phyloP scores from a whole-genome alignment of 2,797 vertebrate species.

The Lithobates pipiens region DNA sequence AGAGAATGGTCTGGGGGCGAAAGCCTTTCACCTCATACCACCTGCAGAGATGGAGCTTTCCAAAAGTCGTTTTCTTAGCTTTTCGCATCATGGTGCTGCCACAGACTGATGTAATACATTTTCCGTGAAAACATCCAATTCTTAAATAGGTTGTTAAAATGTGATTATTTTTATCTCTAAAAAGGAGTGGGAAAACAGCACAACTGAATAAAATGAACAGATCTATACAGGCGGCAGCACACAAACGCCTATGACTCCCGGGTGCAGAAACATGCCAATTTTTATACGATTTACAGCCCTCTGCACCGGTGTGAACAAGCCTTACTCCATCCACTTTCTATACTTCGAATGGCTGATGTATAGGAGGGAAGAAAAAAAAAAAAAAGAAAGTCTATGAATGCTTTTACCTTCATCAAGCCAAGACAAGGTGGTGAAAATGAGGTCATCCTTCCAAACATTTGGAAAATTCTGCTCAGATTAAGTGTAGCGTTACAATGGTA shows the following conservation, averaged over 20 bases:
- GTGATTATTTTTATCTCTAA: too few species aligned
- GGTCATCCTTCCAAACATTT: constrained; percentile 9
- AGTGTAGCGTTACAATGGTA: constrained; percentile 3
- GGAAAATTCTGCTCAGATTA: constrained; percentile 18
- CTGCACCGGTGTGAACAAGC: too few species aligned
- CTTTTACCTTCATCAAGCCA: not conserved
- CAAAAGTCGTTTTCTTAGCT: too few species aligned
- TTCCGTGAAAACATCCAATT: not conserved
- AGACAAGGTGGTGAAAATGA: constrained; percentile 44
- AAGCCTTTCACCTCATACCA: too few species aligned
- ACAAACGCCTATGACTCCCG: too few species aligned
- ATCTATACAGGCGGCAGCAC: too few species aligned
- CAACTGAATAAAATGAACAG: too few species aligned
- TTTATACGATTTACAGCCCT: too few species aligned
- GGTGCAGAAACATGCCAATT: too few species aligned
- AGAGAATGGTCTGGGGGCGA: too few species aligned
- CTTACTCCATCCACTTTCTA: not conserved
- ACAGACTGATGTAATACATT: not conserved
- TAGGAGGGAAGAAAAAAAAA: not conserved
- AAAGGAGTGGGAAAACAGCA: not conserved
- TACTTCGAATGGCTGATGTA: not conserved
- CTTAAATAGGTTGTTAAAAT: not conserved
- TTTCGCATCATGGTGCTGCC: too few species aligned
- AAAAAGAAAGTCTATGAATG: not conserved
- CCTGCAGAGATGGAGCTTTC: too few species aligned